Conservation (phyloP, 2,113 vertebrate species). For the Atherinomorus stipes region DNA sequence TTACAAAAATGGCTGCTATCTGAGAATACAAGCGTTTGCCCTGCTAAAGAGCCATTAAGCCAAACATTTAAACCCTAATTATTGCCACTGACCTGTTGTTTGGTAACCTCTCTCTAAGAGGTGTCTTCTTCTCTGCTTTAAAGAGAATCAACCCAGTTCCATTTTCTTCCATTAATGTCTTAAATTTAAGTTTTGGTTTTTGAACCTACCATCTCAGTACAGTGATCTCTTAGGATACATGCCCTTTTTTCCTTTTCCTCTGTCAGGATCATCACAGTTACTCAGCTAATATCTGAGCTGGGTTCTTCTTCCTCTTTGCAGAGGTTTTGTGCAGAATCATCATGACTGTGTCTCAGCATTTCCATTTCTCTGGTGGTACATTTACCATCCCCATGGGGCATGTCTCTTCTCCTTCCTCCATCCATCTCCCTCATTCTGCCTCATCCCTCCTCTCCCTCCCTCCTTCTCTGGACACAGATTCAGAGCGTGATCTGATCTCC, state of each 20-base stretch:
- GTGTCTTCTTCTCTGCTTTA: conserved; percentile 9
- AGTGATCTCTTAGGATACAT: background rate
- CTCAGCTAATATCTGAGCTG: conserved; percentile 22
- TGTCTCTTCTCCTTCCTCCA: conserved; percentile 36
- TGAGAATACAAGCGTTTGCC: background rate
- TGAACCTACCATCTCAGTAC: background rate
- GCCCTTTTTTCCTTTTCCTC: conserved; percentile 9
- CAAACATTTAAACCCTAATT: conserved; percentile 26
- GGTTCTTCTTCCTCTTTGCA: conserved; percentile 11
- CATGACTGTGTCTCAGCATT: conserved; percentile 46
- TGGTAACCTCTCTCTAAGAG: background rate
- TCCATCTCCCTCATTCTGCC: conserved; percentile 27
- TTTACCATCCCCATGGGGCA: conserved; percentile 54
- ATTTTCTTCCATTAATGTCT: background rate
- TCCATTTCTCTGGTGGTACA: conserved; percentile 39
- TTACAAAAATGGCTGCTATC: background rate
- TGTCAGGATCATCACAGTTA: conserved; percentile 33
- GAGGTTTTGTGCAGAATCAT: conserved; percentile 34
- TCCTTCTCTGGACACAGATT: conserved; percentile 92
- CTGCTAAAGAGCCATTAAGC: conserved; percentile 22
- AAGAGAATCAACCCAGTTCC: background rate
- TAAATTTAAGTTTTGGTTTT: conserved; percentile 15
- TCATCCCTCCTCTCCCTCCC: conserved; percentile 46
- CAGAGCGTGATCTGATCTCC: conserved; percentile 99
- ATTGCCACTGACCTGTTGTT: conserved; percentile 6